A percentile compares a stretch with the other conserved stretches of the same genome.
phyloP scores from a whole-genome alignment of 2,113 vertebrate genomes.

The Aramus guarauna region DNA sequence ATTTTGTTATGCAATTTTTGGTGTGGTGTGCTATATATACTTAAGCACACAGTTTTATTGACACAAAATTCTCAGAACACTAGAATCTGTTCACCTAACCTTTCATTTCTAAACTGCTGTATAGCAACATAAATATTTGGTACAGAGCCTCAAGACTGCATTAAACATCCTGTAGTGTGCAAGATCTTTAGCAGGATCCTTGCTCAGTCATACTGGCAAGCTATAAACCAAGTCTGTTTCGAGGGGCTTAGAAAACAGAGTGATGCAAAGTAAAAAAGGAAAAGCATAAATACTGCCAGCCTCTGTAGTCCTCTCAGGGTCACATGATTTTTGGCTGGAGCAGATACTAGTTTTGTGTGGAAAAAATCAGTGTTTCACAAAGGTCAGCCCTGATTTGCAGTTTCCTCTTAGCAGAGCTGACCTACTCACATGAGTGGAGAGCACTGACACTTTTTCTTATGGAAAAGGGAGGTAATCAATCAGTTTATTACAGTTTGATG shows the following conservation, averaged over 20 bases:
- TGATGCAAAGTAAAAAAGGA: not conserved
- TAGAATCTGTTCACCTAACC: not conserved
- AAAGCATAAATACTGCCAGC: not conserved
- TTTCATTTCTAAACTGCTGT: not conserved
- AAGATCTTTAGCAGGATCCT: not conserved
- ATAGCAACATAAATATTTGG: not conserved
- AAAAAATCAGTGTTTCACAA: not conserved
- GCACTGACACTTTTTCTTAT: not conserved
- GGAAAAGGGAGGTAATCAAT: not conserved
- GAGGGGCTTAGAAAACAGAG: not conserved
- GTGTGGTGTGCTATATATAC: not conserved
- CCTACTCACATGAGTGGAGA: not conserved
- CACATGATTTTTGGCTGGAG: not conserved
- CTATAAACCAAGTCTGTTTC: not conserved
- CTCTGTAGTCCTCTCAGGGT: not conserved
- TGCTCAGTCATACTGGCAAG: not conserved
- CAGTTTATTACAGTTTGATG: not conserved
- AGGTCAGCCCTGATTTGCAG: not conserved
- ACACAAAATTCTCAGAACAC: not conserved
- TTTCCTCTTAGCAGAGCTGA: not conserved
- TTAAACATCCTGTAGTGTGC: rapidly evolving
- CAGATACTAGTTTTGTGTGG: not conserved
- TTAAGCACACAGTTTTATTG: not conserved
- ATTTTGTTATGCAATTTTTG: not conserved
- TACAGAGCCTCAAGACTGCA: not conserved